Evolutionary conservation across 2,888 invertebrate genomes (phyloP).

Genomic region (Stomorhina lunata): DNA sequence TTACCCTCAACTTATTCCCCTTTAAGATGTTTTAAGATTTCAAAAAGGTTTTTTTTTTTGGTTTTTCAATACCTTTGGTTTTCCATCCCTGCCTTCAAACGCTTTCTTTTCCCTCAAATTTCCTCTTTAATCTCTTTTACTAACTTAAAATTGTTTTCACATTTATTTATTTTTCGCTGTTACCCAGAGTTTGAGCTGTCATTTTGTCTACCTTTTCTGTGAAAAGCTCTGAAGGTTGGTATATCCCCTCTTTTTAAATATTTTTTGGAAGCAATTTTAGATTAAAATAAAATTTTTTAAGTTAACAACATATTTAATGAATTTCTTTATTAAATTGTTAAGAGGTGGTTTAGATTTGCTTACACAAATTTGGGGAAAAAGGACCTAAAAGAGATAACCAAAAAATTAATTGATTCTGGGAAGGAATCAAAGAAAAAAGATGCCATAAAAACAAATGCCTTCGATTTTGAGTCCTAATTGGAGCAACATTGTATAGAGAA

Average conservation of each 20-base stretch:
- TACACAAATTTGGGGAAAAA: neutral
- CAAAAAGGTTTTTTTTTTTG: neutral
- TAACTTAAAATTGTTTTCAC: neutral
- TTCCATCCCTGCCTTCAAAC: neutral
- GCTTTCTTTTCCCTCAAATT: neutral
- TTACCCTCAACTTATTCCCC: no score
- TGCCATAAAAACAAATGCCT: no score
- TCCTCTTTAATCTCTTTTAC: neutral
- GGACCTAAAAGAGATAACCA: neutral
- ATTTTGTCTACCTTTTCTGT: slow-evolving; percentile 26
- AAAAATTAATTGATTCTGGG: neutral
- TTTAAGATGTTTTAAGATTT: neutral
- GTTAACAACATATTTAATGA: slow-evolving; percentile 5
- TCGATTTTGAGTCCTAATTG: no score
- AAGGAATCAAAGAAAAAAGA: neutral
- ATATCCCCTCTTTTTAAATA: slow-evolving; percentile 20
- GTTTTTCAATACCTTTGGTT: neutral
- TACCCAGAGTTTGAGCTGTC: slow-evolving; percentile 35
- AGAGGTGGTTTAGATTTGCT: neutral
- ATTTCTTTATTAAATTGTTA: slow-evolving; percentile 40
- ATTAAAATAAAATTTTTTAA: neutral
- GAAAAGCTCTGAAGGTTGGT: slow-evolving; percentile 3
- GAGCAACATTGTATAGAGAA: no score
- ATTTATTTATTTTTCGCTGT: slow-evolving; percentile 1
- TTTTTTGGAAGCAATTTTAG: slow-evolving; percentile 28